A percentile compares a stretch with the other conserved stretches of the same genome.
phyloP scores from a whole-genome alignment of 2,888 invertebrate species.

The Cephalotes varians region DNA sequence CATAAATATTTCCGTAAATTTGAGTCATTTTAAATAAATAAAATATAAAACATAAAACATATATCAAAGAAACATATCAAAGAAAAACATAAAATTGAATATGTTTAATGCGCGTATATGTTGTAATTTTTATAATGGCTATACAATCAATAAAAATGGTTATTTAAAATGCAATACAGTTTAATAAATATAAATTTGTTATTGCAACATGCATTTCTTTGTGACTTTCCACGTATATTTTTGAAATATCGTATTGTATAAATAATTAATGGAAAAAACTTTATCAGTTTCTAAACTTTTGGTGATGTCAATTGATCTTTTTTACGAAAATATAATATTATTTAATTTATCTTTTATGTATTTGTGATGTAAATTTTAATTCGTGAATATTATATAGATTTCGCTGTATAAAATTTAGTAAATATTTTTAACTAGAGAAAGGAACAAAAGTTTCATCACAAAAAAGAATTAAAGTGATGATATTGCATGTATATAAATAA shows the following conservation, averaged over 20 bases:
- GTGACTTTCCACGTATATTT: background rate
- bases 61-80: background rate
- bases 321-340: background rate
- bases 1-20: background rate
- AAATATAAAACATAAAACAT: background rate
- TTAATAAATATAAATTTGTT: constrained; percentile 11
- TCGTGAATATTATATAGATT: background rate
- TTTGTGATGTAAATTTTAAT: background rate
- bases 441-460: background rate
- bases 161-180: background rate
- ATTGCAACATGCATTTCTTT: background rate
- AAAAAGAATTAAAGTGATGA: background rate
- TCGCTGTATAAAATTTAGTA: background rate
- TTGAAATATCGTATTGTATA: background rate
- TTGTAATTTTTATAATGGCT: constrained; percentile 1
- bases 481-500: background rate
- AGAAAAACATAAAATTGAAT: background rate
- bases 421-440: background rate
- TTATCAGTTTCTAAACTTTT: background rate
- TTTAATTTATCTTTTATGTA: background rate
- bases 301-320: background rate
- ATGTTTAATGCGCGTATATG: background rate
- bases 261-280: background rate
- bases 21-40: constrained; percentile 13
- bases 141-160: background rate